A percentile compares a stretch with the other conserved stretches of the same genome.
These are phyloP conservation scores for Dasysyrphus albostriatus DNA, from an alignment of 2,888 invertebrate species.

Conservation along the genomic window DNA sequence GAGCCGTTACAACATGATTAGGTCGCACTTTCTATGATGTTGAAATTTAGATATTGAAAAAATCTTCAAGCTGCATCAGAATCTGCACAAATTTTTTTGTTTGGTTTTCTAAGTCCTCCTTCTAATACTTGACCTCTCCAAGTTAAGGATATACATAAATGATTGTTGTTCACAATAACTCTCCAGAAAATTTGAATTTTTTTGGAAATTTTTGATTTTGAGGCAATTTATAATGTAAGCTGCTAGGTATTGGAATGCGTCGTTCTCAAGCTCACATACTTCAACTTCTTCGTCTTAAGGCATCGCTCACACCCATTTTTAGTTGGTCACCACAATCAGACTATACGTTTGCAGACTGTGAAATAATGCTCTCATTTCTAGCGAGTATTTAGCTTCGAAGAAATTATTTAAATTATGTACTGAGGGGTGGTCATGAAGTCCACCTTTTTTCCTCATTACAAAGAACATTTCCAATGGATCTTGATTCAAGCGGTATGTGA, in stretches of 20 bases:
- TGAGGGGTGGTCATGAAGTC: background rate
- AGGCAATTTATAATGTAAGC: slow-evolving; percentile 75
- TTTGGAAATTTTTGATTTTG: slow-evolving; percentile 31
- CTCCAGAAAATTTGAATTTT: slow-evolving; percentile 8
- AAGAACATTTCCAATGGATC: slow-evolving; percentile 3
- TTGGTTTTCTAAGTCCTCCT: slow-evolving; percentile 8
- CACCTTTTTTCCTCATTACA: background rate
- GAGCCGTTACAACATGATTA: too few species aligned
- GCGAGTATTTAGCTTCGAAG: background rate
- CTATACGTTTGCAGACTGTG: background rate
- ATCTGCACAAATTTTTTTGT: too few species aligned
- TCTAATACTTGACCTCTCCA: slow-evolving; percentile 16
- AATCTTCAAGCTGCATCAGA: too few species aligned
- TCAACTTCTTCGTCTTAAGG: background rate
- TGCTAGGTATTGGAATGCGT: slow-evolving; percentile 76
- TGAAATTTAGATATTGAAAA: too few species aligned
- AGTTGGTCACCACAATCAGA: too few species aligned
- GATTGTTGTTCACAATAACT: background rate
- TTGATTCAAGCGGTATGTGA: background rate
- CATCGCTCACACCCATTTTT: too few species aligned
- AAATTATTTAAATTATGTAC: background rate
- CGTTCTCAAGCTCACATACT: slow-evolving; percentile 66
- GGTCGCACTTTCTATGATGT: too few species aligned
- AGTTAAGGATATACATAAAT: background rate
- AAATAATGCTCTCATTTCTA: background rate